A percentile compares a stretch with the other conserved stretches of the same genome.
phyloP scores from a whole-genome alignment of 2,797 vertebrate genomes.

The Nothura maculosa region DNA sequence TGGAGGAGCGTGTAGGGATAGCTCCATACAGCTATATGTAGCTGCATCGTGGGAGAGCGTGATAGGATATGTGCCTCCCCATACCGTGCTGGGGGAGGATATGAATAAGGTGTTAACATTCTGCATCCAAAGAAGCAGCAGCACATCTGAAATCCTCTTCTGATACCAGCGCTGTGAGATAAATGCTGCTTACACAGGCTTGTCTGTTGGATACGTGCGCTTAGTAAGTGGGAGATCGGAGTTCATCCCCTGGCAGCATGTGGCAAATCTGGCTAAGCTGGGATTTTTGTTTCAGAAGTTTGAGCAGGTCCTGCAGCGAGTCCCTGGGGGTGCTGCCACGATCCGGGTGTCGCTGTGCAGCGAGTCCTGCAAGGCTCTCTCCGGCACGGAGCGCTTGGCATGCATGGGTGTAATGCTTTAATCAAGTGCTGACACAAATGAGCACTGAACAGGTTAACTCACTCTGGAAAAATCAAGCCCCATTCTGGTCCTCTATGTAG shows the following conservation, averaged over 20 bases:
- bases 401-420: slow-evolving; percentile 45
- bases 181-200: slow-evolving; percentile 29
- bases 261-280: slow-evolving; percentile 8
- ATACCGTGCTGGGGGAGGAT: background rate
- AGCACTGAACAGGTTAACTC: slow-evolving; percentile 31
- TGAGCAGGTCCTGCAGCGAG: background rate
- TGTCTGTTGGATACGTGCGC: slow-evolving; percentile 24
- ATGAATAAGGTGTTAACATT: accelerated
- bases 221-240: slow-evolving; percentile 2
- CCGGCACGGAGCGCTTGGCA: background rate
- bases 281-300: slow-evolving; percentile 32
- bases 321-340: background rate
- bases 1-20: background rate
- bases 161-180: background rate
- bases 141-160: slow-evolving; percentile 8
- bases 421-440: slow-evolving; percentile 21
- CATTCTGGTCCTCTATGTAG: background rate
- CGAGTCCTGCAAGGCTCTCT: slow-evolving; percentile 17
- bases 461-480: slow-evolving; percentile 2
- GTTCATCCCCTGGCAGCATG: background rate
- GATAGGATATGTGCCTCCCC: accelerated
- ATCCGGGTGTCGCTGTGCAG: background rate
- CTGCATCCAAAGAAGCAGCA: background rate
- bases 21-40: background rate
- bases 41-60: background rate